Evolutionary conservation across 2,113 vertebrate genomes (phyloP).

Genomic region (Calcarius ornatus): DNA sequence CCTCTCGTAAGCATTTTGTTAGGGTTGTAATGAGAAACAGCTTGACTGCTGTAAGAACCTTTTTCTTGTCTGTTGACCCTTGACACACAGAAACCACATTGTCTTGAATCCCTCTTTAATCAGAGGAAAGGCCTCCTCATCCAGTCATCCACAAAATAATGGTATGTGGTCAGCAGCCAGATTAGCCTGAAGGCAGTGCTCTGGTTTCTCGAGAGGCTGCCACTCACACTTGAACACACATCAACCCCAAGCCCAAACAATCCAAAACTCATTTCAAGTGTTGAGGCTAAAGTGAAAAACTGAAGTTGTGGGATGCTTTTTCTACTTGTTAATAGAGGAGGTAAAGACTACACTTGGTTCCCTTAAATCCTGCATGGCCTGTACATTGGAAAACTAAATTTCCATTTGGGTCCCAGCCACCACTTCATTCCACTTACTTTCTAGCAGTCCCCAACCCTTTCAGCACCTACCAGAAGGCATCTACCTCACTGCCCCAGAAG

Average conservation of each 20-base stretch:
- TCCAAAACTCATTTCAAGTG: not conserved
- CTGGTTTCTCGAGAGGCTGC: not conserved
- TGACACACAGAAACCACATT: slow-evolving; percentile 77
- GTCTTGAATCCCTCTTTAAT: slow-evolving; percentile 74
- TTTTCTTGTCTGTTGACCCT: slow-evolving; percentile 75
- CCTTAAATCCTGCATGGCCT: not conserved
- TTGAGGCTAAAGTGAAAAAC: not conserved
- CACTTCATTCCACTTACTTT: not conserved
- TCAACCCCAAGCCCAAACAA: not conserved
- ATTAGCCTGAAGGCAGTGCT: not conserved
- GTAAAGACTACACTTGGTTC: not conserved
- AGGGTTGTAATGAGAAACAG: slow-evolving; percentile 77
- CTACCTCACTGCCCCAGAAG: not conserved
- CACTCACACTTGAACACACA: not conserved
- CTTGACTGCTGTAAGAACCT: slow-evolving; percentile 71
- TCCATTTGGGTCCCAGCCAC: not conserved
- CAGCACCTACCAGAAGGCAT: not conserved
- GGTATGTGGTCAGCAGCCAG: slow-evolving; percentile 45
- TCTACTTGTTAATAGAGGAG: not conserved
- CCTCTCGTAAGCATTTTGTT: slow-evolving; percentile 71
- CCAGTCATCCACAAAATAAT: slow-evolving; percentile 14
- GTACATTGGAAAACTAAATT: not conserved
- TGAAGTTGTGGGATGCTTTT: not conserved
- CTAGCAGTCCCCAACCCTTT: not conserved
- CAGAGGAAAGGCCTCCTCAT: slow-evolving; percentile 41